A percentile compares a stretch with the other conserved stretches of the same genome.
Conservation (phyloP, 2,888 invertebrate species). For the Cosmorhoe ocellata region DNA sequence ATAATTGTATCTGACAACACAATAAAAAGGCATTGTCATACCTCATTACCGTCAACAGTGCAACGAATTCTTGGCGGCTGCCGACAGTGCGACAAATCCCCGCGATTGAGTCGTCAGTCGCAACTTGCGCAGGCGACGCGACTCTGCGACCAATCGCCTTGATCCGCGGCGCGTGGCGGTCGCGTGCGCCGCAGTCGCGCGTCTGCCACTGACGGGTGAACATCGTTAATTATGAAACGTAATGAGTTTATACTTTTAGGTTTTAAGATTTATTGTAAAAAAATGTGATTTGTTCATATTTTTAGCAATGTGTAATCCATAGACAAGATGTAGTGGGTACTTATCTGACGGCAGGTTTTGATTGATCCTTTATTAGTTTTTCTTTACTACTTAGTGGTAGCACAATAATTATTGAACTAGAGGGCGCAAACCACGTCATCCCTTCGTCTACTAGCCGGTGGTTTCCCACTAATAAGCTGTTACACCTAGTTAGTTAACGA, state of each 20-base stretch:
- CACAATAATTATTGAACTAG: no score
- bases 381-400: no score
- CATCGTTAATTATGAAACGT: conserved; percentile 53
- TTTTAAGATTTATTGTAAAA: conserved; percentile 23
- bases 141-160: conserved; percentile 53
- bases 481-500: no score
- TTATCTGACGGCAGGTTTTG: no score
- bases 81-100: conserved; percentile 52
- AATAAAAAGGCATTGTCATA: conserved; percentile 68
- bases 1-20: conserved; percentile 35
- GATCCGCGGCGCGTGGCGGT: conserved; percentile 57
- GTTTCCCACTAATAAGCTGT: no score
- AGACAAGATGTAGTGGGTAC: no score
- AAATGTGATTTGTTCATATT: conserved; percentile 6
- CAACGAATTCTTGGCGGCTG: conserved; percentile 51
- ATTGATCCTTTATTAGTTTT: no score
- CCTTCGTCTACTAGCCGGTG: no score
- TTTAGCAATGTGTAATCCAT: no score
- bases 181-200: conserved; percentile 54
- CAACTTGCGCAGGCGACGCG: conserved; percentile 26
- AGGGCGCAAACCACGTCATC: no score
- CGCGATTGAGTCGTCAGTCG: conserved; percentile 59
- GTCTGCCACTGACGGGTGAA: conserved; percentile 47
- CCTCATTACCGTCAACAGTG: conserved; percentile 58
- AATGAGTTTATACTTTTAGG: conserved; percentile 44